Conservation (phyloP, 1,140 invertebrate species). For the Hycleus phaleratus region DNA sequence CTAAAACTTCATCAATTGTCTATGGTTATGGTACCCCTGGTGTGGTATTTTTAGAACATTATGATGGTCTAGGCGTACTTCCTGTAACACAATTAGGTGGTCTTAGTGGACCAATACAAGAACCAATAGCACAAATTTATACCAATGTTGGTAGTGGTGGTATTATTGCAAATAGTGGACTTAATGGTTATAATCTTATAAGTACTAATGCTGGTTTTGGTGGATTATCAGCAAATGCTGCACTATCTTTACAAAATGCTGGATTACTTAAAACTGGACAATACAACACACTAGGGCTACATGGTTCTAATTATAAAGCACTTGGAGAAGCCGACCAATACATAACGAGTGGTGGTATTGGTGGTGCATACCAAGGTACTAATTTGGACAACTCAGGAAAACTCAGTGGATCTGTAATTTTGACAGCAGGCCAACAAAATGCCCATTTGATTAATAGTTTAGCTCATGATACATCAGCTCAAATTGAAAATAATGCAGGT, state of each 20-base stretch:
- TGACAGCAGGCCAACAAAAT: background rate
- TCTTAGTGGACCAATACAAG: slow-evolving; percentile 26
- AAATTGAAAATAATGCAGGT: too few species aligned
- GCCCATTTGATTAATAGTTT: slow-evolving; percentile 5
- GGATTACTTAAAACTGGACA: slow-evolving; percentile 17
- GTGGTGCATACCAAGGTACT: background rate
- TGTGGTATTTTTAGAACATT: slow-evolving; percentile 21
- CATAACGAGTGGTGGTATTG: background rate
- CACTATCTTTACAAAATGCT: slow-evolving; percentile 25
- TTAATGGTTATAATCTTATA: too few species aligned
- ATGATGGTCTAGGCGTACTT: slow-evolving; percentile 35
- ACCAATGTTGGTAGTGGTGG: slow-evolving; percentile 24
- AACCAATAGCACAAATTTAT: slow-evolving; percentile 30
- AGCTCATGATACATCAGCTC: background rate
- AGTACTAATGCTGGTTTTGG: background rate
- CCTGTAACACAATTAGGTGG: slow-evolving; percentile 29
- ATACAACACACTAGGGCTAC: too few species aligned
- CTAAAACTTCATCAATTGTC: slow-evolving; percentile 13
- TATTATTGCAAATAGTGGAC: slow-evolving; percentile 29
- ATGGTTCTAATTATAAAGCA: background rate
- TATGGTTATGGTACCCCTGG: slow-evolving; percentile 18
- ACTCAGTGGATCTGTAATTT: background rate
- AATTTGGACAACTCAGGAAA: background rate
- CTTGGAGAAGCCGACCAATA: background rate
- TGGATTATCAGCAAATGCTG: slow-evolving; percentile 21